Base-by-base conservation (phyloP, 2,113 vertebrate genomes). In the Dicentrarchus labrax region DNA sequence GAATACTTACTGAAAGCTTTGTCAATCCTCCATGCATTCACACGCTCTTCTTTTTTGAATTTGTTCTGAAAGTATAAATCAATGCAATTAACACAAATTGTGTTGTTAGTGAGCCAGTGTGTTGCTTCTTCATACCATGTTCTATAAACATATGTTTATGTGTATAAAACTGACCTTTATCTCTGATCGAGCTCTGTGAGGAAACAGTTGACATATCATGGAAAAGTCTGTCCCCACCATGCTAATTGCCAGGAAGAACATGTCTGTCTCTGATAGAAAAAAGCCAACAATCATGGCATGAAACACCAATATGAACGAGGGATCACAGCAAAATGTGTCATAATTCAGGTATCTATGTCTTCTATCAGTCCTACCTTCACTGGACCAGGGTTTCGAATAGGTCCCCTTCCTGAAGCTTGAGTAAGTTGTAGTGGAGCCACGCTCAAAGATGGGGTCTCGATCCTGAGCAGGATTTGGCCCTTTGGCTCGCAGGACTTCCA, bases 141-240 rank as follows among this genome's bases (percentile, higher is more conserved):
- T 19, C 9, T 24, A 36, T 6, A 30, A 51, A 73, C 8, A 38
- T n/a, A 24, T 19, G 4, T 36, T 8, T 1, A 8, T 17, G 13
- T 22, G 11, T 36, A 54, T 8, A 39, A 8, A 65, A 61, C 76
- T 90, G 92, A 99, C 98, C 97, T 99, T 99, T 91, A 99, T 99
- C 94, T 99, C 98, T 73, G 95, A 93, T 70, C 98, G 97, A 87
- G 94, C 94, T 94, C 98, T 96, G 80, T 98, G 97, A 91, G 98
- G 97, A 95, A 99, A 99, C 65, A 99, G 96, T 47, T 97, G 97
- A 61, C 98, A 96, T 67, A 99, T 99, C 96, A 99, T 97, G 64
- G 98, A 98, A 80, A 99, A 99, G 91, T 99, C 98, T 22, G 97
- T 99, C 86, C 98, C 98, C 83, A 99, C 98, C 98, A 99, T 99